A percentile compares a stretch with the other conserved stretches of the same genome.
These are phyloP conservation scores for Apoderus coryli DNA, from an alignment of 2,888 invertebrate species.

Conservation along the genomic window DNA sequence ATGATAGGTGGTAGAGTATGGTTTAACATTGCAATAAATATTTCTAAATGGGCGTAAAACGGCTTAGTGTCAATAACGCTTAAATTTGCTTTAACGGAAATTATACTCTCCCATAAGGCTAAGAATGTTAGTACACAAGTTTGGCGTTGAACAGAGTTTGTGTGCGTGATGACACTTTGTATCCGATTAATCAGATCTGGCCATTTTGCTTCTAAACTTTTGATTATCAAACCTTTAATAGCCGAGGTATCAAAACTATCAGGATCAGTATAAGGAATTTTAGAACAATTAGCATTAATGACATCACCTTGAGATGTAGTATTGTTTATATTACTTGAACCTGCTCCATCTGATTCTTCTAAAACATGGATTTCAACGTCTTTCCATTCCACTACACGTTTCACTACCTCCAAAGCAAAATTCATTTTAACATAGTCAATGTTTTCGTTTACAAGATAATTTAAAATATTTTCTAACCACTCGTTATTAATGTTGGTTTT, in stretches of 20 bases:
- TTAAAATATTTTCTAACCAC: conserved; percentile 65
- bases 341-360: conserved; percentile 43
- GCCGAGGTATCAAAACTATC: conserved; percentile 76
- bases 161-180: conserved; percentile 41
- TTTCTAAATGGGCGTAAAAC: conserved; percentile 72
- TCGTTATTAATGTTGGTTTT: conserved; percentile 67
- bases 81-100: conserved; percentile 80
- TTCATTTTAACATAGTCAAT: conserved; percentile 59
- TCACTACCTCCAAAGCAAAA: conserved; percentile 72
- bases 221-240: conserved; percentile 74
- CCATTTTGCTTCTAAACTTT: conserved; percentile 76
- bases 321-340: conserved; percentile 25
- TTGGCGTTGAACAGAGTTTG: conserved; percentile 47
- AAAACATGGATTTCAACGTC: conserved; percentile 67
- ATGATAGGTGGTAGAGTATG: conserved; percentile 65
- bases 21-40: conserved; percentile 54
- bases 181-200: conserved; percentile 61
- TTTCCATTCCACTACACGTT: conserved; percentile 79
- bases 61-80: conserved; percentile 80
- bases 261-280: conserved; percentile 54
- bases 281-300: conserved; percentile 35
- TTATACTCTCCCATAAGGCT: conserved; percentile 77
- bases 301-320: conserved; percentile 20
- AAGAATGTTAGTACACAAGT: conserved; percentile 69
- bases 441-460: conserved; percentile 52